Percentiles rank a stretch among this genome's conserved stretches.
phyloP scores from a whole-genome alignment of 2,113 vertebrate species.

The Promerops cafer region DNA sequence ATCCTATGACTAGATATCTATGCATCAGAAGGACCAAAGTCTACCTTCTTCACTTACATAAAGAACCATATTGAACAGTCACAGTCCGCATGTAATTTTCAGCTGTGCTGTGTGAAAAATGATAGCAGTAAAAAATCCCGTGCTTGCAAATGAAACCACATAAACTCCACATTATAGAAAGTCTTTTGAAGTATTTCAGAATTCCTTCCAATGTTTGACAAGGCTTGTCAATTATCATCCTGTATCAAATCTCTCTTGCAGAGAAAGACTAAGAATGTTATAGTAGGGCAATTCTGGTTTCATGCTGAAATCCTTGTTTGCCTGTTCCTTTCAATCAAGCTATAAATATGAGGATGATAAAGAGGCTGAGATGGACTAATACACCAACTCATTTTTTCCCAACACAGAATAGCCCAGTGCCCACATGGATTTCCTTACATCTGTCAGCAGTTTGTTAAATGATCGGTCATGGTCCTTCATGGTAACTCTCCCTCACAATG shows the following conservation, averaged over 20 bases:
- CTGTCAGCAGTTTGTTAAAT: neutral
- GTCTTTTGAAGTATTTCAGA: neutral
- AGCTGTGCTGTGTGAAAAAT: neutral
- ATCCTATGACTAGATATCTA: neutral
- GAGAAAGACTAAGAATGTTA: neutral
- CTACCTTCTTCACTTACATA: neutral
- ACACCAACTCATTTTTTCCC: neutral
- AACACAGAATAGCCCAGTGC: neutral
- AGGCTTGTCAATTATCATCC: neutral
- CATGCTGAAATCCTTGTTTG: neutral
- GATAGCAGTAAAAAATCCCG: fast-evolving
- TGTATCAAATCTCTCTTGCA: neutral
- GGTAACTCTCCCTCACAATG: neutral
- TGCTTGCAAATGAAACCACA: neutral
- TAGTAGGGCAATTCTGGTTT: neutral
- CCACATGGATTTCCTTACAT: neutral
- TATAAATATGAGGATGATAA: neutral
- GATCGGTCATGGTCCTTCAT: neutral
- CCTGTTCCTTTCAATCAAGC: neutral
- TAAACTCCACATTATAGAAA: neutral
- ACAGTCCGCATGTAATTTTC: fast-evolving
- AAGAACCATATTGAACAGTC: neutral
- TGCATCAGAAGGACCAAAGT: neutral
- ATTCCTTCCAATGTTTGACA: neutral
- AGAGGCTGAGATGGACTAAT: neutral